Evolutionary conservation across 2,888 invertebrate species (phyloP), one percentile per base, ranked within the genome.

Genomic region (Falcaria lacertinaria): DNA sequence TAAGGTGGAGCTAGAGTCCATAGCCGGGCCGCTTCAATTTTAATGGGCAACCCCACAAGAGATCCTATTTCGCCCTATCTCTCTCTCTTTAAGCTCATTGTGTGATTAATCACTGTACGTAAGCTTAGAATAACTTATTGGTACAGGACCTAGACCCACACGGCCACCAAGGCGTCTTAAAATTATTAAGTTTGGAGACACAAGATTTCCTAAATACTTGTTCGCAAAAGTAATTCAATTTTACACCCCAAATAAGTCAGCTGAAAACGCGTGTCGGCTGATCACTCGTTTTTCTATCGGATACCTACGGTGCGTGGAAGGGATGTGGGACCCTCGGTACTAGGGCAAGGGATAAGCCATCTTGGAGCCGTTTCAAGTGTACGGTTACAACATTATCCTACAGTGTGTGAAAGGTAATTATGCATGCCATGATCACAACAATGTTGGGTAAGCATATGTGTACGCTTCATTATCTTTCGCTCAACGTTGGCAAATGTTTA

Each of bases 371-470:
- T 28, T 28, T 28, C 52, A 45, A 36, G 44, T 52, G 59, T 73
- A 75, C 75, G 78, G 77, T 67, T 72, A 64, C 68, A 80, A 80
- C 82, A 82, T 59, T 81, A 79, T 11, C 28, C 28, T 28, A 77
- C 80, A 71, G 68, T 68, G 59, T 69, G 72, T 69, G 60, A 69
- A 70, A 50, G 61, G 60, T 74, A 73, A 82, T 82, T 82, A 80
- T 74, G 69, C 68, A 75, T 73, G 72, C 62, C 70, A 47, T 60
- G 73, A 75, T 75, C 76, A 75, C 59, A 72, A 69, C 64, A 57
- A 60, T 63, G 56, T 47, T 56, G 57, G 44, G 44, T 42, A 48
- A 39, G 41, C 40, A 22, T 34, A 22, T 33, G 22, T 34, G 34
- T 34, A 41, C 33, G 15, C 25, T 25, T 25, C 15, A 41, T 41